Evolutionary conservation across 2,888 invertebrate genomes (phyloP).

Genomic region (Selenia dentaria): DNA sequence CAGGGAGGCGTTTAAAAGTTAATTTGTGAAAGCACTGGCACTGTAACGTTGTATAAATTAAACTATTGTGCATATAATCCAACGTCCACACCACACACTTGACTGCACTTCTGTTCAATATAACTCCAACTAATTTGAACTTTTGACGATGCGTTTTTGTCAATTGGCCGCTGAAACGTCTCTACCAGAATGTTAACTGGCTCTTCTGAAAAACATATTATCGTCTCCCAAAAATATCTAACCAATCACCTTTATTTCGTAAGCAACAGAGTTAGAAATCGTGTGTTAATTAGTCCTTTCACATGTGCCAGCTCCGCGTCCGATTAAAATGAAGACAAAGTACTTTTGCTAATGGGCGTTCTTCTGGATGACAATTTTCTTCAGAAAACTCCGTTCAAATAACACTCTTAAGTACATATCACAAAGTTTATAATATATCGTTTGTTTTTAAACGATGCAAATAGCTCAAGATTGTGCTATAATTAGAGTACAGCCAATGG

Average conservation of each 20-base stretch:
- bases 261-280: slow-evolving; percentile 42
- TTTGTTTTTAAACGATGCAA: slow-evolving; percentile 71
- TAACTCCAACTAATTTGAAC: slow-evolving; percentile 74
- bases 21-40: background rate
- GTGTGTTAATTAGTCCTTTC: slow-evolving; percentile 42
- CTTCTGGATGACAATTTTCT: slow-evolving; percentile 75
- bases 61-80: background rate
- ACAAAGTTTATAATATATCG: slow-evolving; percentile 36
- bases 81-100: background rate
- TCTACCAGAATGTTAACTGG: slow-evolving; percentile 71
- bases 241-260: slow-evolving; percentile 33
- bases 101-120: slow-evolving; percentile 44
- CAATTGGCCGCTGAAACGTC: slow-evolving; percentile 74
- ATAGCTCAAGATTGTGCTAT: slow-evolving; percentile 75
- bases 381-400: slow-evolving; percentile 27
- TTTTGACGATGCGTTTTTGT: slow-evolving; percentile 77
- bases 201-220: slow-evolving; percentile 70
- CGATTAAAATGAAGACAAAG: slow-evolving; percentile 73
- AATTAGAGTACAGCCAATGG: slow-evolving; percentile 79
- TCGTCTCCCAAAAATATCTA: slow-evolving; percentile 30
- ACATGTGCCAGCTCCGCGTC: slow-evolving; percentile 55
- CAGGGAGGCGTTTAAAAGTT: too few species aligned
- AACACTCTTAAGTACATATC: slow-evolving; percentile 16
- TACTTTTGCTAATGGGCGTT: slow-evolving; percentile 79
- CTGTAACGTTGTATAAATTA: background rate